These are phyloP conservation scores for Tachuris rubrigastra DNA, from an alignment of 2,113 vertebrate species.

Conservation along the genomic window DNA sequence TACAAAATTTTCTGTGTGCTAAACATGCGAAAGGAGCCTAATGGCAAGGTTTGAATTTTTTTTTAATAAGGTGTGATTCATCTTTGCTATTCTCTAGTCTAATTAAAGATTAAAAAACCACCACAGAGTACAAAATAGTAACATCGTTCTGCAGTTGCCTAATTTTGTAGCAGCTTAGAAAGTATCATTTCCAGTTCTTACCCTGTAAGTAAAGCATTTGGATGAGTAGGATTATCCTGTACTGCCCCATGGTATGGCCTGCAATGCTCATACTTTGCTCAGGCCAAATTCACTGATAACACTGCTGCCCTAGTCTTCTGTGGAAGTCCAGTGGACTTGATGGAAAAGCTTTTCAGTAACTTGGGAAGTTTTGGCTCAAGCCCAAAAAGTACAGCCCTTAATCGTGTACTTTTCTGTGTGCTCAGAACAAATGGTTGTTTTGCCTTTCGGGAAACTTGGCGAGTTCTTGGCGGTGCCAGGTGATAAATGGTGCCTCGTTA, in stretches of 20 bases:
- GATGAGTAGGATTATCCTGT: neutral
- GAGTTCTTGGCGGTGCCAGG: neutral
- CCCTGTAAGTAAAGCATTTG: neutral
- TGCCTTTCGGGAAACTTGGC: neutral
- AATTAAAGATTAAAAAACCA: conserved; percentile 53
- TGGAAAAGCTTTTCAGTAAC: neutral
- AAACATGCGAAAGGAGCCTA: neutral
- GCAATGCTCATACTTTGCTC: neutral
- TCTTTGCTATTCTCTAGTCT: conserved; percentile 25
- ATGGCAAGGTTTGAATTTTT: neutral
- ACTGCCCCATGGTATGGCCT: neutral
- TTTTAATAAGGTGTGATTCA: conserved; percentile 44
- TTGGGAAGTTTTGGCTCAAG: neutral
- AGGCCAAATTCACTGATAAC: neutral
- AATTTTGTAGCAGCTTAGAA: neutral
- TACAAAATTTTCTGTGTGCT: neutral
- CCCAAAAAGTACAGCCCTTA: neutral
- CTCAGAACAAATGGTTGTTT: neutral
- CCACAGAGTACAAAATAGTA: neutral
- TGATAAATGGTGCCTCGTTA: neutral
- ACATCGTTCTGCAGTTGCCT: neutral
- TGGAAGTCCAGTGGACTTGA: neutral
- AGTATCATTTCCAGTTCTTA: neutral
- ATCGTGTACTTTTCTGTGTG: rapidly evolving
- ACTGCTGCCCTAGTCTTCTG: neutral